These are phyloP conservation scores for Tipula vernalis DNA, from an alignment of 2,888 invertebrate genomes.

Conservation along the genomic window DNA sequence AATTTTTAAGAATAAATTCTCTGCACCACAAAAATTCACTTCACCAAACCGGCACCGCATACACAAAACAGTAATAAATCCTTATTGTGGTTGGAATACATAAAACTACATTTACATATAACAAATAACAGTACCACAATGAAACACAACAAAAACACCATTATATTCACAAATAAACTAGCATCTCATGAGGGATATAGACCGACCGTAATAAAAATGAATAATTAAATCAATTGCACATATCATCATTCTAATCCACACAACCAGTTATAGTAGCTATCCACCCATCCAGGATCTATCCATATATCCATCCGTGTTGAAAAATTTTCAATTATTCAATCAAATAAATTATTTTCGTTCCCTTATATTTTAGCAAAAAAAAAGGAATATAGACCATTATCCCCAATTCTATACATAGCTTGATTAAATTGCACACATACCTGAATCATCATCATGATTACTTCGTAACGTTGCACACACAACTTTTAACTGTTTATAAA, in stretches of 20 bases:
- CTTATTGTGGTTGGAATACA: neutral
- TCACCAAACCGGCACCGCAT: neutral
- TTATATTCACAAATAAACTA: neutral
- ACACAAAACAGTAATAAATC: neutral
- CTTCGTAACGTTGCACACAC: slow-evolving; percentile 62
- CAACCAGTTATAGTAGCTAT: neutral
- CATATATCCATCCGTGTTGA: neutral
- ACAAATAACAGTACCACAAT: neutral
- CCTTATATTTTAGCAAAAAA: neutral
- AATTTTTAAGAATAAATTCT: neutral
- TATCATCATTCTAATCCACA: slow-evolving; percentile 4
- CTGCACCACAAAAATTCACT: neutral
- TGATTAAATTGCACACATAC: slow-evolving; percentile 25
- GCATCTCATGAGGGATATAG: slow-evolving; percentile 5
- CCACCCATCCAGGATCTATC: neutral
- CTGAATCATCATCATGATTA: slow-evolving; percentile 62
- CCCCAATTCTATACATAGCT: neutral
- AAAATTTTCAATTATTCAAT: neutral
- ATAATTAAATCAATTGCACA: slow-evolving; percentile 6
- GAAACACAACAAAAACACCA: neutral
- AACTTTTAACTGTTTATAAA: slow-evolving; percentile 59
- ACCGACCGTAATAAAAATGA: slow-evolving; percentile 6
- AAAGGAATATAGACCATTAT: neutral
- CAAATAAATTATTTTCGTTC: neutral
- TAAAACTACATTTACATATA: neutral